Evolutionary conservation across 2,888 invertebrate species (phyloP).

Genomic region (Drosophila pegasa): DNA sequence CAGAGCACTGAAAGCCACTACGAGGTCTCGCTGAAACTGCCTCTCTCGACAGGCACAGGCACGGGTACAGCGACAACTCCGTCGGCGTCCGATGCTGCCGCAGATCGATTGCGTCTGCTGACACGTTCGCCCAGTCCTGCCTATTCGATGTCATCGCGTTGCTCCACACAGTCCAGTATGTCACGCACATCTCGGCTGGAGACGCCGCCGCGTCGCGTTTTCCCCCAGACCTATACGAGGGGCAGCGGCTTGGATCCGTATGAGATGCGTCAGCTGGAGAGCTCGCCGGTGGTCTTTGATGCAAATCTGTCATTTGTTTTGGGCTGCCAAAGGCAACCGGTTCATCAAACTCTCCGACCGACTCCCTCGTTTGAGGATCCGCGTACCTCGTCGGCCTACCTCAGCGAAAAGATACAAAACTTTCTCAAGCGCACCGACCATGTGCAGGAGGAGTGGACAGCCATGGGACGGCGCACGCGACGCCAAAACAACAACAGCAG

Average conservation of each 20-base stretch:
- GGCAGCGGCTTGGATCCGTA: constrained; percentile 86
- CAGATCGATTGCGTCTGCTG: constrained; percentile 68
- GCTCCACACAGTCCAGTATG: constrained; percentile 64
- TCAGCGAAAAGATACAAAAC: constrained; percentile 91
- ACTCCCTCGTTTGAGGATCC: constrained; percentile 91
- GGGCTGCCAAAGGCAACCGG: constrained; percentile 89
- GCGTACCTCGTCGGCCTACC: constrained; percentile 90
- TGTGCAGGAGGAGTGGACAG: constrained; percentile 94
- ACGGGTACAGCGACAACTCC: constrained; percentile 7
- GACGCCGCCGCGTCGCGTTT: constrained; percentile 88
- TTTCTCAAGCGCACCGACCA: constrained; percentile 94
- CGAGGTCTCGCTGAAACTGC: constrained; percentile 73
- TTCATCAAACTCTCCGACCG: constrained; percentile 89
- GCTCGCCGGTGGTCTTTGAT: constrained; percentile 92
- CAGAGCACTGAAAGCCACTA: constrained; percentile 59
- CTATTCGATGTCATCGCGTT: constrained; percentile 77
- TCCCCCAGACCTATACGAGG: constrained; percentile 87
- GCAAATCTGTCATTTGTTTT: constrained; percentile 92
- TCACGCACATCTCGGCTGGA: constrained; percentile 68
- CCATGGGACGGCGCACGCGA: constrained; percentile 86
- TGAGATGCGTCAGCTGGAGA: constrained; percentile 88
- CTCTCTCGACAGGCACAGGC: constrained; percentile 56
- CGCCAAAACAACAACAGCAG: constrained; percentile 51
- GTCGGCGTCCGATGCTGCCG: constrained; percentile 35
- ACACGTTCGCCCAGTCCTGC: constrained; percentile 87